Evolutionary conservation across 2,888 invertebrate species (phyloP).

Genomic region (Sepioteuthis lessoniana): DNA sequence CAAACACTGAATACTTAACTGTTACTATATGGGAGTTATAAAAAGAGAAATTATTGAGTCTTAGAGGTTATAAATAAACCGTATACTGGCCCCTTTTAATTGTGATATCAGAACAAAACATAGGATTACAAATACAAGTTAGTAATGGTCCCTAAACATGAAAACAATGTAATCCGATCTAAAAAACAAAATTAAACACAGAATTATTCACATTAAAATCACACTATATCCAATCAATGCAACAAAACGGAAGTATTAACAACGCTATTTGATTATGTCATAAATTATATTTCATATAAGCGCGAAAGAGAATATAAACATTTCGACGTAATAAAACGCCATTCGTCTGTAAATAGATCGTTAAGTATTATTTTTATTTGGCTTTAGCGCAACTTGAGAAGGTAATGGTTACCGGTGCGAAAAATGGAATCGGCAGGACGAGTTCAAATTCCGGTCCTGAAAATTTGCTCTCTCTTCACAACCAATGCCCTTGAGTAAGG

Average conservation of each 20-base stretch:
- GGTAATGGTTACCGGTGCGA: no score
- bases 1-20: no score
- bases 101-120: not conserved
- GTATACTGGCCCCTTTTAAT: no score
- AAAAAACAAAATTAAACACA: not conserved
- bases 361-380: not conserved
- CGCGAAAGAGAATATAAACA: not conserved
- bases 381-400: not conserved
- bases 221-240: not conserved
- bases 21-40: no score
- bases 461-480: no score
- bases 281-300: not conserved
- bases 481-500: no score
- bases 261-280: not conserved
- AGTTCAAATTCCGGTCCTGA: no score
- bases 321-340: not conserved
- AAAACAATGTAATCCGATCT: not conserved
- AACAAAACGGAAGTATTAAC: not conserved
- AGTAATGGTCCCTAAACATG: not conserved
- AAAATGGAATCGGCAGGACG: no score
- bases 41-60: no score
- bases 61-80: no score
- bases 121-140: not conserved
- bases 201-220: not conserved
- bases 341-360: not conserved